Conservation (phyloP, 2,113 vertebrate species). For the Acanthochromis polyacanthus region DNA sequence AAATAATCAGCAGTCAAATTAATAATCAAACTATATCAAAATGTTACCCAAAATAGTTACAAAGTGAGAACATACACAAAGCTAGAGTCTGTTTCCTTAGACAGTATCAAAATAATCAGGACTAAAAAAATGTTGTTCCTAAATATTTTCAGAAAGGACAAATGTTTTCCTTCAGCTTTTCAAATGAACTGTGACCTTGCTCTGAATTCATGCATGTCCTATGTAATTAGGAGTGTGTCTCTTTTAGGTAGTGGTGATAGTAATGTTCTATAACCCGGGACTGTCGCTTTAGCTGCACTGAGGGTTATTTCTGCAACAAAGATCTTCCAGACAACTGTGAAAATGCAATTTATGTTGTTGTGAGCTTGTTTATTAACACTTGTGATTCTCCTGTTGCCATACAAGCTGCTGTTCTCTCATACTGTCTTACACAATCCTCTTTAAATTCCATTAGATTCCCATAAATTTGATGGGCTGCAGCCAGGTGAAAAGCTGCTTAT, state of each 20-base stretch:
- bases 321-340: conserved; percentile 26
- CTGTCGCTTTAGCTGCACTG: background rate
- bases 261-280: background rate
- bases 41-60: background rate
- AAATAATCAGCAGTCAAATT: background rate
- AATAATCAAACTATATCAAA: too few relatives aligned
- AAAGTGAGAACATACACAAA: conserved; percentile 5
- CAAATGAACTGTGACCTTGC: too few relatives aligned
- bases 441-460: conserved; percentile 1
- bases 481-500: background rate
- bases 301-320: background rate
- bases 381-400: conserved; percentile 18
- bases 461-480: background rate
- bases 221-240: too few relatives aligned
- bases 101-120: conserved; percentile 20
- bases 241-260: background rate
- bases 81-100: background rate
- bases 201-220: too few relatives aligned
- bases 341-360: conserved; percentile 23
- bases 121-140: background rate
- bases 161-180: too few relatives aligned
- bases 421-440: background rate
- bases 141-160: too few relatives aligned
- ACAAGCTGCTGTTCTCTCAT: conserved; percentile 9
- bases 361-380: conserved; percentile 11